Evolutionary conservation across 2,888 invertebrate species (phyloP), one percentile per base, ranked within the genome.

Genomic region (Eristalis arbustorum): DNA sequence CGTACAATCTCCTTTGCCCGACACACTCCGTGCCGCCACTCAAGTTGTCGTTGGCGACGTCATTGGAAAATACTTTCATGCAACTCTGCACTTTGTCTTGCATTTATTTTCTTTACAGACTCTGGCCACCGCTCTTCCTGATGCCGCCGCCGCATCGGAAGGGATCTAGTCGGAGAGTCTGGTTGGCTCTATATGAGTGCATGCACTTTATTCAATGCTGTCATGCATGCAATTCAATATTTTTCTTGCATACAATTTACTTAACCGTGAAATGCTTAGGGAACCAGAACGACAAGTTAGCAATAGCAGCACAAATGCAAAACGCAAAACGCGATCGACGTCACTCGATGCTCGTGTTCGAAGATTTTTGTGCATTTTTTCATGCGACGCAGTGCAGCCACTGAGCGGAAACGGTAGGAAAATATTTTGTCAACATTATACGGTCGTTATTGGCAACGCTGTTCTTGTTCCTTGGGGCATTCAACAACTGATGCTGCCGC

Each of bases 141-240:
- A 57, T 72, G 72, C 13, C 71, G 71, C 37, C 69, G 71, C 72
- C n/a, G n/a, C n/a, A 74, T 72, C 63, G 18, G 40, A 8, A 22
- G 37, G 28, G 66, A 68, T 18, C 68, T 37, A 13, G 42, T 25
- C 61, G 2, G 31, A n/a, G 31, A 31, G 31, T n/a, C n/a, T 49
- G 56, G 49, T 62, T 69, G 34, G 22, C 37, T 67, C 13, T 40
- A 40, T 79, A 64, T 67, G 74, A 63, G 67, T 82, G 79, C 83
- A 74, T 80, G 88, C 84, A 88, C 84, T 88, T 88, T 88, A 80
- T 84, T 79, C 72, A 79, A 79, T 80, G 68, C 80, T 76, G 79
- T 76, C 84, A 84, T 88, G 88, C 88, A 84, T 88, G 87, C 87
- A 82, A 83, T 87, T 87, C 83, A 83, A 87, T 87, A 87, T 87